Evolutionary conservation across 2,888 invertebrate species (phyloP).

Genomic region (Cyclophora punctaria): DNA sequence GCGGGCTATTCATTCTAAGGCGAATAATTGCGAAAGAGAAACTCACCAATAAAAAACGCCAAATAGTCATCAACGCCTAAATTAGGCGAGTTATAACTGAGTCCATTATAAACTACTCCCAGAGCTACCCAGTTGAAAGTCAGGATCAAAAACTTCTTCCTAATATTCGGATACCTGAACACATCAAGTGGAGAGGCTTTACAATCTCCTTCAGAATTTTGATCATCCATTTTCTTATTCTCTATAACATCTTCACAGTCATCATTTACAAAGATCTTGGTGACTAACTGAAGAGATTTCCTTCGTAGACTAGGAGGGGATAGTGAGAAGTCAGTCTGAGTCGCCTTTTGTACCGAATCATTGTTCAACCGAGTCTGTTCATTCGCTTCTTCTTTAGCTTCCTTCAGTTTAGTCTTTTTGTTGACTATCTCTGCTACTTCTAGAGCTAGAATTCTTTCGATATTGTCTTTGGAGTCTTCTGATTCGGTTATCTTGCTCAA

Average conservation of each 20-base stretch:
- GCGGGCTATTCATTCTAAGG: too few relatives aligned
- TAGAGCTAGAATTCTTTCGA: slow-evolving; percentile 45
- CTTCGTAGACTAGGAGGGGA: slow-evolving; percentile 46
- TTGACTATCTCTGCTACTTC: slow-evolving; percentile 52
- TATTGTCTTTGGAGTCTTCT: slow-evolving; percentile 34
- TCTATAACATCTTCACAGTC: slow-evolving; percentile 41
- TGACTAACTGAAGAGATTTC: slow-evolving; percentile 53
- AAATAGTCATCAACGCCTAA: slow-evolving; percentile 80
- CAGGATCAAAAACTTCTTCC: slow-evolving; percentile 78
- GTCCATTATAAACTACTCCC: slow-evolving; percentile 80
- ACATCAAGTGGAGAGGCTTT: slow-evolving; percentile 78
- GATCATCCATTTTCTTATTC: slow-evolving; percentile 57
- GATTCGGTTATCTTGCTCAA: slow-evolving; percentile 37
- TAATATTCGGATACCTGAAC: slow-evolving; percentile 78
- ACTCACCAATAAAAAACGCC: slow-evolving; percentile 79
- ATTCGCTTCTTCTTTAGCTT: slow-evolving; percentile 25
- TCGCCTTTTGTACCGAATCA: slow-evolving; percentile 38
- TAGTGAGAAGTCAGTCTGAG: slow-evolving; percentile 43
- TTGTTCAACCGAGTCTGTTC: slow-evolving; percentile 33
- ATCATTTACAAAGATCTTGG: slow-evolving; percentile 43
- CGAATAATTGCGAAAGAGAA: background rate
- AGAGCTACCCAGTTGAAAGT: slow-evolving; percentile 80
- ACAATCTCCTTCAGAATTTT: slow-evolving; percentile 61
- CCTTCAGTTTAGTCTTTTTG: slow-evolving; percentile 36
- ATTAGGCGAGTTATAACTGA: slow-evolving; percentile 80